Base-by-base conservation (phyloP, 2,113 vertebrate genomes). In the Gasterosteus nipponicus region DNA sequence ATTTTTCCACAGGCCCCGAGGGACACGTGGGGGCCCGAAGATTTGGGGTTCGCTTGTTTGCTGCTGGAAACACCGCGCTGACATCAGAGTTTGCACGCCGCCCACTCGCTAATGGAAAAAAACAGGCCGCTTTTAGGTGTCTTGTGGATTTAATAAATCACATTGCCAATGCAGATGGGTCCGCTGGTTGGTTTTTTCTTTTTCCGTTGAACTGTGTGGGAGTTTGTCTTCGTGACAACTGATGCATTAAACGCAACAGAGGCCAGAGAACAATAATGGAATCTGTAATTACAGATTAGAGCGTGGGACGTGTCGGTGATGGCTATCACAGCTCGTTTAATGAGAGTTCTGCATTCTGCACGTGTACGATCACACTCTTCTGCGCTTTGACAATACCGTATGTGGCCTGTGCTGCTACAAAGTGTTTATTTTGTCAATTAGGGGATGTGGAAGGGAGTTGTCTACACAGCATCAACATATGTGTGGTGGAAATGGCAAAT, bases 251-350 rank as follows among this genome's bases (percentile, higher is more conserved):
- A 80, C 15, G 4, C 68, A 46, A 58, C 57, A 16, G 62, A 71
- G 56, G 67, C 29, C 31, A 11, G 29, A 73, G 56, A 79, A 61
- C 57, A 81, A 69, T 66, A 67, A 78, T 71, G 54, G 69, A 73
- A 80, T 69, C 65, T 79, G 62, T 83, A 81, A 83, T 79, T 75
- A 82, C 58, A 73, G 53, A 61, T 77, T 22, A 39, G 67, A 18
- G 53, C 4, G 3, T 5, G 39, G 51, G 38, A n/a, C 18, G 12
- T 53, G 35, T 39, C 35, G 44, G 74, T 75, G 77, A 83, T 46
- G 35, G 33, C 33, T 31, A 51, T 49, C 11, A 41, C 31, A 15
- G 46, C 57, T 77, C 1, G 60, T 57, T 39, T 49, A 54, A 58
- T 70, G 18, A 2, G 41, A 56, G 44, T 33, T 62, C 42, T 53